Percentiles rank a stretch among this genome's conserved stretches.
Conservation (phyloP, 2,888 invertebrate genomes). For the Seira sanloemensis region DNA sequence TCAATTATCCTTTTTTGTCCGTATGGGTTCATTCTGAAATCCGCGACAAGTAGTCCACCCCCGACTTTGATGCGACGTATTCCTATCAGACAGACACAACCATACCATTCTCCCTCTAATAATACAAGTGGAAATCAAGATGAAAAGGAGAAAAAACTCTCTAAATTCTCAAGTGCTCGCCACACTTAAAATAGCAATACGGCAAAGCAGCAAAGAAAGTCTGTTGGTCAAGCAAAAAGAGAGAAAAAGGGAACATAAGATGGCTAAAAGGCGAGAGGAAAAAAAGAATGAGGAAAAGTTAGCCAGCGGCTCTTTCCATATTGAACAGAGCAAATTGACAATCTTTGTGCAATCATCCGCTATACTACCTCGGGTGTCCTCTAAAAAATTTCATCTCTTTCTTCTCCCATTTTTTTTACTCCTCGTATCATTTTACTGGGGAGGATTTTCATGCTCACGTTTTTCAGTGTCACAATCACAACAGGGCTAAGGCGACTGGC, state of each 20-base stretch:
- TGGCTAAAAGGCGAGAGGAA: conserved; percentile 37
- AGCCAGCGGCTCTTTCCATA: conserved; percentile 74
- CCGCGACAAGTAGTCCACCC: not conserved
- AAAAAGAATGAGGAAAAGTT: conserved; percentile 65
- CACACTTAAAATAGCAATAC: conserved; percentile 46
- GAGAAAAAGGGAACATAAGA: conserved; percentile 20
- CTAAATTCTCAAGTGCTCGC: not conserved
- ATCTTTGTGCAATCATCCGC: conserved; percentile 74
- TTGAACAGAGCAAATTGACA: conserved; percentile 74
- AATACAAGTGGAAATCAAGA: not conserved
- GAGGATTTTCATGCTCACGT: not conserved
- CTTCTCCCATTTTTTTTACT: conserved; percentile 27
- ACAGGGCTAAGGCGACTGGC: conserved; percentile 15
- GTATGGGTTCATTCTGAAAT: not conserved
- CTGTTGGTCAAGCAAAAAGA: conserved; percentile 52
- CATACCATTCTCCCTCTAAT: not conserved
- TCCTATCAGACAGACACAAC: no score
- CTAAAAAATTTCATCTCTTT: conserved; percentile 49
- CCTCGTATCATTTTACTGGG: not conserved
- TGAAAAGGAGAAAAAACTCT: not conserved
- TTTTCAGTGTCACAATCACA: not conserved
- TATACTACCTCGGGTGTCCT: conserved; percentile 60
- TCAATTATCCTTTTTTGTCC: not conserved
- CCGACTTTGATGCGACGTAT: not conserved
- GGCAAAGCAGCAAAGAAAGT: conserved; percentile 47